Conservation (phyloP, 2,113 vertebrate species). For the Pseudopodoces humilis region DNA sequence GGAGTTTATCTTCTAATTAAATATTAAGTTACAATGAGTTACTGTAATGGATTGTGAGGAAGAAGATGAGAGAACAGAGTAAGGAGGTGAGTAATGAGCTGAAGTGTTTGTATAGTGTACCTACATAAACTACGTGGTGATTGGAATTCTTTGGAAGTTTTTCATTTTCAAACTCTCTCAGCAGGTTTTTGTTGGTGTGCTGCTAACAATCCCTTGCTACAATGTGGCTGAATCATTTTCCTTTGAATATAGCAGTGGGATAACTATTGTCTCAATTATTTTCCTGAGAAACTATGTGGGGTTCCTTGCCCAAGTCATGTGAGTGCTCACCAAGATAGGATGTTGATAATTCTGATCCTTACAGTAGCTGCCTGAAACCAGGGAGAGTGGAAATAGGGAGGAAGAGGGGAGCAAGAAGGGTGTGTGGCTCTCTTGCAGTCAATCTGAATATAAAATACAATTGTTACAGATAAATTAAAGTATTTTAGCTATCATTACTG, state of each 20-base stretch:
- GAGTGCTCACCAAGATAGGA: neutral
- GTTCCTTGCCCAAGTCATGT: neutral
- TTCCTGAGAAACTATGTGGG: neutral
- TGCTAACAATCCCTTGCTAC: slow-evolving; percentile 11
- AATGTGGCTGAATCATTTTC: neutral
- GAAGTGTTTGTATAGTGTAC: neutral
- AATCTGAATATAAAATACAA: neutral
- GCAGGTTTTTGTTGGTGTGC: slow-evolving; percentile 21
- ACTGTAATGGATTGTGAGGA: neutral
- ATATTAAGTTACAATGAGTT: neutral
- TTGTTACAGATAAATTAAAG: neutral
- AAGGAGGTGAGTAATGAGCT: neutral
- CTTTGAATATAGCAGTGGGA: neutral
- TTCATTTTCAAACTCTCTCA: slow-evolving; percentile 36
- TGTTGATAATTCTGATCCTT: neutral
- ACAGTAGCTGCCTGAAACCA: neutral
- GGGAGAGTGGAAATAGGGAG: neutral
- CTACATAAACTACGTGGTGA: neutral
- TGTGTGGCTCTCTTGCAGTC: neutral
- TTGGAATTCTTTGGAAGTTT: slow-evolving; percentile 44
- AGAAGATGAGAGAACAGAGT: neutral
- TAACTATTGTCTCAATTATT: slow-evolving; percentile 31
- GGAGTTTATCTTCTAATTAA: neutral
- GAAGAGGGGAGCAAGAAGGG: neutral
- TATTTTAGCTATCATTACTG: neutral